Conservation (phyloP, 2,797 vertebrate genomes). For the Enteromius anoplus region DNA sequence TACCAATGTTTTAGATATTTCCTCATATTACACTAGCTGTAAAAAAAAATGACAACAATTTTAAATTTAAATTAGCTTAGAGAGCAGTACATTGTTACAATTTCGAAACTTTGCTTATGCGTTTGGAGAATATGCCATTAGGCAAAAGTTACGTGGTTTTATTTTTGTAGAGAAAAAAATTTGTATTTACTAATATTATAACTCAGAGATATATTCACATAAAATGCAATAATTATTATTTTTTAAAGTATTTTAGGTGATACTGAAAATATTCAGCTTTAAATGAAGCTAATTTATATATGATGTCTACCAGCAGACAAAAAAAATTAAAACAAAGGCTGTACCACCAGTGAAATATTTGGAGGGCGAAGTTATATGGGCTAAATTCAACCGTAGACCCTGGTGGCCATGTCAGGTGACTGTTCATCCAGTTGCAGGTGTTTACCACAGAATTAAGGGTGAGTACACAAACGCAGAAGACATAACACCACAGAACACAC, state of each 20-base stretch:
- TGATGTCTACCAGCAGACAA: constrained; percentile 66
- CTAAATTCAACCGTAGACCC: constrained; percentile 93
- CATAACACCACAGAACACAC: neutral
- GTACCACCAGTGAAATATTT: constrained; percentile 86
- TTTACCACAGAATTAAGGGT: constrained; percentile 94
- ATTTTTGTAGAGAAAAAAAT: neutral
- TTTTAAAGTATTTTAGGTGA: neutral
- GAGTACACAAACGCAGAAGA: constrained; percentile 49
- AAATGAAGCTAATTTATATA: neutral
- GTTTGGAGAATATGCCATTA: neutral
- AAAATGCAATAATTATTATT: too few relatives aligned
- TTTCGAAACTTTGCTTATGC: neutral
- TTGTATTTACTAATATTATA: too few relatives aligned
- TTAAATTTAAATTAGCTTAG: neutral
- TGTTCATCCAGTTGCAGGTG: constrained; percentile 82
- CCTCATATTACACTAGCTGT: neutral
- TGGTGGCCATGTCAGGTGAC: constrained; percentile 98
- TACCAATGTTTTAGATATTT: neutral
- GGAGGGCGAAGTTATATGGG: constrained; percentile 95
- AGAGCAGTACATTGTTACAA: neutral
- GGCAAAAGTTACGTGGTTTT: constrained; percentile 8
- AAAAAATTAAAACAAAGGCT: constrained; percentile 76
- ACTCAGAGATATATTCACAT: too few relatives aligned
- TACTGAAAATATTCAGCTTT: neutral
- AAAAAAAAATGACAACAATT: neutral